phyloP scores from a whole-genome alignment of 1,140 invertebrate species.

The Musca domestica region DNA sequence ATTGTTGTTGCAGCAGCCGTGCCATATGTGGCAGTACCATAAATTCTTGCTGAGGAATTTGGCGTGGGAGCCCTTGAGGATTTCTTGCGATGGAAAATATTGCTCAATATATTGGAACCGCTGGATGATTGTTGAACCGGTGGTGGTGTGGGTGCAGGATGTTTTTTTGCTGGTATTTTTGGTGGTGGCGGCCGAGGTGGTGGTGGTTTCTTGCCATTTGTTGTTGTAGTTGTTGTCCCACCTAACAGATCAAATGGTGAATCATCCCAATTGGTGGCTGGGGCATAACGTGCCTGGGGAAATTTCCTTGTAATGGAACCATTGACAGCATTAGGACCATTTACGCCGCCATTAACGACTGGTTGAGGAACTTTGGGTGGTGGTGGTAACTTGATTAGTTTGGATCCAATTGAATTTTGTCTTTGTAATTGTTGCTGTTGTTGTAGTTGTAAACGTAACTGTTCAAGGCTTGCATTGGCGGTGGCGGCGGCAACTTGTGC shows the following conservation, averaged over 20 bases:
- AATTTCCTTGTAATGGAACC: constrained; percentile 46
- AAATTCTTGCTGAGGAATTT: constrained; percentile 50
- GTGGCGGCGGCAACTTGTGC: constrained; percentile 43
- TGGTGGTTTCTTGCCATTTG: constrained; percentile 41
- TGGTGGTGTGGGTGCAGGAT: constrained; percentile 24
- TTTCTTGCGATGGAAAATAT: constrained; percentile 50
- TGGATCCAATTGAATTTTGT: constrained; percentile 38
- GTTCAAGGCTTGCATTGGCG: constrained; percentile 47
- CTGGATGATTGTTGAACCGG: constrained; percentile 44
- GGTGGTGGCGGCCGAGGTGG: constrained; percentile 50
- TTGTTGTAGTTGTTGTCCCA: constrained; percentile 28
- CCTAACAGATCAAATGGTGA: constrained; percentile 36
- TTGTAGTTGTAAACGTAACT: constrained; percentile 44
- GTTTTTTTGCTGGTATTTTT: constrained; percentile 33
- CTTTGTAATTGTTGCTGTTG: constrained; percentile 46
- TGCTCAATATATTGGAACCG: constrained; percentile 53
- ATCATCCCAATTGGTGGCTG: constrained; percentile 50
- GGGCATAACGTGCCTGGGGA: constrained; percentile 46
- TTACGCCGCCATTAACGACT: constrained; percentile 19
- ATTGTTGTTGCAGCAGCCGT: constrained; percentile 20
- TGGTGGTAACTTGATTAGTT: constrained; percentile 47
- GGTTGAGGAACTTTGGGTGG: constrained; percentile 40
- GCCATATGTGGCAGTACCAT: constrained; percentile 36
- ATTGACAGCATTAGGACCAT: constrained; percentile 26
- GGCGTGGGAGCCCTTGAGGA: constrained; percentile 31